A percentile compares a stretch with the other conserved stretches of the same genome.
phyloP scores from a whole-genome alignment of 2,888 invertebrate genomes.

The Dilophus febrilis region DNA sequence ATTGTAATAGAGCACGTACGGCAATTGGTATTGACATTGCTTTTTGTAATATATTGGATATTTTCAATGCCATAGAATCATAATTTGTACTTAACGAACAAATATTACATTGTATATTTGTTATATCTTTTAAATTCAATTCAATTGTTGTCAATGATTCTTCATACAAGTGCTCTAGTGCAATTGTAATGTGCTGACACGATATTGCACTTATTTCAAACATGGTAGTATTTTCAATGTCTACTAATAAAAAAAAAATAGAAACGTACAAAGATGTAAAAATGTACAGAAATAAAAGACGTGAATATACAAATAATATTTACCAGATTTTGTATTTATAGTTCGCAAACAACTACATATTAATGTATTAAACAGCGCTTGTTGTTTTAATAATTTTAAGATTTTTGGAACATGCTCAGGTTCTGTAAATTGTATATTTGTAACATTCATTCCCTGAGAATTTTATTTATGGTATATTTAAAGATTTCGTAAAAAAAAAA shows the following conservation, averaged over 20 bases:
- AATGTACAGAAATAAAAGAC: constrained; percentile 1
- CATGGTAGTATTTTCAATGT: constrained; percentile 42
- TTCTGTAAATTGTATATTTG: constrained; percentile 80
- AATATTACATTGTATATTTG: constrained; percentile 60
- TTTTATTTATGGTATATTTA: too few species aligned
- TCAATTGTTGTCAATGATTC: constrained; percentile 89
- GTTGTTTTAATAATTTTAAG: constrained; percentile 67
- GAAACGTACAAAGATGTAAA: too few species aligned
- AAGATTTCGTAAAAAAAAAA: neutral
- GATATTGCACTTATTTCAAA: constrained; percentile 84
- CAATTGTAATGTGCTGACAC: constrained; percentile 75
- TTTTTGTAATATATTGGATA: constrained; percentile 58
- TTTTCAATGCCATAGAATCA: constrained; percentile 27
- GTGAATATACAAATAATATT: constrained; percentile 11
- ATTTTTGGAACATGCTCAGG: constrained; percentile 84
- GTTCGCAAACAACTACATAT: constrained; percentile 76
- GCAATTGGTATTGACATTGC: constrained; percentile 88
- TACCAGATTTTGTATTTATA: constrained; percentile 61
- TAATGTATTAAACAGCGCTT: constrained; percentile 80
- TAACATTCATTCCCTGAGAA: constrained; percentile 24
- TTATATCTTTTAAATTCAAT: constrained; percentile 65
- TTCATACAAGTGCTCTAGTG: constrained; percentile 81
- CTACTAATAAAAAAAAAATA: constrained; percentile 26
- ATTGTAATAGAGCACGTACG: constrained; percentile 68
- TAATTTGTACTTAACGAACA: constrained; percentile 41